These are phyloP conservation scores for Cathartes aura DNA, from an alignment of 2,113 vertebrate species.

Conservation along the genomic window DNA sequence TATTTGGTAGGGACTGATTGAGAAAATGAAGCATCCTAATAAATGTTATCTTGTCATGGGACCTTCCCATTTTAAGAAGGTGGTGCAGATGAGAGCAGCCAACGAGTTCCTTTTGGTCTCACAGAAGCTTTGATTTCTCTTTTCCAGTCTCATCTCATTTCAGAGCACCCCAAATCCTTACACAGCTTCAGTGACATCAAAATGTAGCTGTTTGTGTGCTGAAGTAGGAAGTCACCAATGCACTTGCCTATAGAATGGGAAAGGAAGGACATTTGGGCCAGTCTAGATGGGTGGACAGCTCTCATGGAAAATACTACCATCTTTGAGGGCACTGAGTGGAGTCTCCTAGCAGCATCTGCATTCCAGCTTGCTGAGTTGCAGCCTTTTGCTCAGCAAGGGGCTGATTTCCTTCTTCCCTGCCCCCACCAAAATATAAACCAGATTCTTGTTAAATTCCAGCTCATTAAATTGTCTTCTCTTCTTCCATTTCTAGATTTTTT, in stretches of 20 bases:
- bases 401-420: background rate
- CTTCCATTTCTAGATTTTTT: slow-evolving; percentile 66
- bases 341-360: background rate
- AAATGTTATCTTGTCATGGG: rapidly evolving
- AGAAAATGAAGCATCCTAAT: background rate
- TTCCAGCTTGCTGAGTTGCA: background rate
- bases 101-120: background rate
- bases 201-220: background rate
- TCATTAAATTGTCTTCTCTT: background rate
- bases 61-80: background rate
- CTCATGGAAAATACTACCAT: background rate
- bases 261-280: background rate
- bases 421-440: background rate
- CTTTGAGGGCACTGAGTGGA: background rate
- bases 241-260: background rate
- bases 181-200: background rate
- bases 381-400: background rate
- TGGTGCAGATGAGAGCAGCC: background rate
- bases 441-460: background rate
- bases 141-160: background rate
- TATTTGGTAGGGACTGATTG: background rate
- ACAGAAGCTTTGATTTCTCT: background rate
- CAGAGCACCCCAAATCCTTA: background rate
- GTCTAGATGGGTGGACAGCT: background rate
- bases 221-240: background rate